Evolutionary conservation across 2,113 vertebrate species (phyloP), one percentile per base, ranked within the genome.

Genomic region (Spea bombifrons): DNA sequence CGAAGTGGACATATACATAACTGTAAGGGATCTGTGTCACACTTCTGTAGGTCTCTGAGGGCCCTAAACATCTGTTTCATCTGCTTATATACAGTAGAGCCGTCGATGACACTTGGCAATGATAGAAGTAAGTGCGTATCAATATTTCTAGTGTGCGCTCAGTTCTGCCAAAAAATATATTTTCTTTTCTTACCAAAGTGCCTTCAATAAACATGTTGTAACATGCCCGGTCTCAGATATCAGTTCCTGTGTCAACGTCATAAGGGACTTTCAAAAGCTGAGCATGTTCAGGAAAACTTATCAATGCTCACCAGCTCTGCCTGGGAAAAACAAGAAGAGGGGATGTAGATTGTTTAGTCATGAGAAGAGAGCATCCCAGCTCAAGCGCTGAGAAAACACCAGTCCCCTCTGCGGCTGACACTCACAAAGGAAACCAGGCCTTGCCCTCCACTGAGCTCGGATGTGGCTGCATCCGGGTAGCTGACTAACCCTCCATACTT

Each of bases 241-340:
- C 49, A 16, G 73, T 30, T 52, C n/a, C 76, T 8, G 71, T 76
- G 74, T 59, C 75, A 78, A 73, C 78, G 76, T 78, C 74, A 4
- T 59, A 49, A n/a, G 75, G 76, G 71, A 52, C 66, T 52, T 84
- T 66, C 83, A 84, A 86, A 85, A 55, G 76, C 9, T 81, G 83
- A 30, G 85, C 84, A 85, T 85, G 83, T 84, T 83, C 82, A 82
- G 75, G 82, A 83, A 87, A 87, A 83, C 74, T 68, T 73, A 77
- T 77, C 67, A 64, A 16, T 64, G 3, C 68, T 65, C 73, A 50
- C 66, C 80, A 80, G 64, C 57, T 16, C 30, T 15, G 70, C 43
- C 81, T 78, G 55, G 64, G 69, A 73, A 81, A 83, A 64, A 76
- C 16, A 76, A 49, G 59, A 73, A 47, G 53, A 75, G 16, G 71